phyloP scores from a whole-genome alignment of 2,113 vertebrate genomes.

The Tetraodon nigroviridis region DNA sequence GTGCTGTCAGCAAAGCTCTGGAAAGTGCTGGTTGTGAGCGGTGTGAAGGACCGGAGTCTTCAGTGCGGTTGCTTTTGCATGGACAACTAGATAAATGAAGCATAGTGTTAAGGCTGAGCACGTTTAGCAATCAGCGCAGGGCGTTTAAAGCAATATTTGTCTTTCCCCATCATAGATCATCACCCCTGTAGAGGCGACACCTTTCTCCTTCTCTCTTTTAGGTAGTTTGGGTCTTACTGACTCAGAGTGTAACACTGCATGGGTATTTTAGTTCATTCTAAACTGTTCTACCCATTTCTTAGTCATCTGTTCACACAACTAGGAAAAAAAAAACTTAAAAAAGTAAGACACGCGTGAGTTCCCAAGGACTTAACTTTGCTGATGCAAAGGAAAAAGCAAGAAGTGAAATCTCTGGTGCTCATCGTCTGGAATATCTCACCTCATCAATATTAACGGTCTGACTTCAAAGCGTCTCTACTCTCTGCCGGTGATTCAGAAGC shows the following conservation, averaged over 20 bases:
- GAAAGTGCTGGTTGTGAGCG: not conserved
- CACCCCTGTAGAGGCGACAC: conserved; percentile 12
- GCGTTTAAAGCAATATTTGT: conserved; percentile 4
- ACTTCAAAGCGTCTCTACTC: conserved; percentile 47
- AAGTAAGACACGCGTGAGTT: conserved; percentile 44
- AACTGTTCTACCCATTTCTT: conserved; percentile 11
- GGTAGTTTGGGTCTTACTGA: conserved; percentile 18
- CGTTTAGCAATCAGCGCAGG: conserved; percentile 11
- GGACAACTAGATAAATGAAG: conserved; percentile 11
- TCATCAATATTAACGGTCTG: conserved; percentile 56
- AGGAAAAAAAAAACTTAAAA: conserved; percentile 1
- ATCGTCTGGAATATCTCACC: conserved; percentile 45
- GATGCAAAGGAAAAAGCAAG: conserved; percentile 57
- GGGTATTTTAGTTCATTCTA: conserved; percentile 6
- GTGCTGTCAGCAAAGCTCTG: too few relatives aligned
- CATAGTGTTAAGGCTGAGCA: conserved; percentile 30
- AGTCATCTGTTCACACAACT: conserved; percentile 29
- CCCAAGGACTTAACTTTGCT: conserved; percentile 38
- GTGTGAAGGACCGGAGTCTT: conserved; percentile 3
- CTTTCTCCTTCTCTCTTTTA: conserved; percentile 2
- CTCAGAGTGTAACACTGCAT: conserved; percentile 2
- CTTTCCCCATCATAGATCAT: conserved; percentile 14
- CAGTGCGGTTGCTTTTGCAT: conserved; percentile 41
- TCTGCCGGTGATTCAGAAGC: conserved; percentile 28
- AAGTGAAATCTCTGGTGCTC: conserved; percentile 47